Evolutionary conservation across 2,797 vertebrate genomes (phyloP).

Genomic region (Anisognathus igniventris): DNA sequence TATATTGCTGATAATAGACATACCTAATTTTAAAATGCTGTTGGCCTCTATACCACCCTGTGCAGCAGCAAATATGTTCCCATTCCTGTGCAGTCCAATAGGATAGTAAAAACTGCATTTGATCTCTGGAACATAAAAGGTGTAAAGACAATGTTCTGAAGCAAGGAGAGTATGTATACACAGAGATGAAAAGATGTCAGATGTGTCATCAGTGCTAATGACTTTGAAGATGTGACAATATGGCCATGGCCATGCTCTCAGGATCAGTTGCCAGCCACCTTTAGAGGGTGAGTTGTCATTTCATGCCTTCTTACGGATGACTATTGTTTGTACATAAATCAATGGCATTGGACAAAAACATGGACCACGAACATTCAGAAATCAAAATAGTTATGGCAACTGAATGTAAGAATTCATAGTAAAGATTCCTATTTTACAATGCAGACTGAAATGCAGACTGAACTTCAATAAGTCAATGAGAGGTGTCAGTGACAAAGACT

Average conservation of each 20-base stretch:
- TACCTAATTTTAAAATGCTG: background rate
- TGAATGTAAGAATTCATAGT: background rate
- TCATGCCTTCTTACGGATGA: background rate
- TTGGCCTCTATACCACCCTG: background rate
- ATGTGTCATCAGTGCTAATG: background rate
- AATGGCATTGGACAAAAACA: background rate
- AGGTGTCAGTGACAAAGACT: background rate
- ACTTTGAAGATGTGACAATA: background rate
- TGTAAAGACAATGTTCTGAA: background rate
- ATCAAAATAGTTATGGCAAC: background rate
- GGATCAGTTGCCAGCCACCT: background rate
- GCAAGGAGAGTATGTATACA: background rate
- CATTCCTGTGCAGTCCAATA: background rate
- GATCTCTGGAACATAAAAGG: background rate
- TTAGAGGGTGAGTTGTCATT: background rate
- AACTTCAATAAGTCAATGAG: background rate
- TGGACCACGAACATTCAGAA: background rate
- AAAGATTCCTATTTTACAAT: background rate
- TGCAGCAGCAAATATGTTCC: background rate
- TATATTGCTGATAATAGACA: background rate
- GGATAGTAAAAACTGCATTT: background rate
- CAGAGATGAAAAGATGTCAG: background rate
- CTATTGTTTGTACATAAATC: background rate
- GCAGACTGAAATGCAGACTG: background rate
- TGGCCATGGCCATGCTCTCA: background rate